Evolutionary conservation across 2,113 vertebrate species (phyloP).

Genomic region (Lepus europaeus): DNA sequence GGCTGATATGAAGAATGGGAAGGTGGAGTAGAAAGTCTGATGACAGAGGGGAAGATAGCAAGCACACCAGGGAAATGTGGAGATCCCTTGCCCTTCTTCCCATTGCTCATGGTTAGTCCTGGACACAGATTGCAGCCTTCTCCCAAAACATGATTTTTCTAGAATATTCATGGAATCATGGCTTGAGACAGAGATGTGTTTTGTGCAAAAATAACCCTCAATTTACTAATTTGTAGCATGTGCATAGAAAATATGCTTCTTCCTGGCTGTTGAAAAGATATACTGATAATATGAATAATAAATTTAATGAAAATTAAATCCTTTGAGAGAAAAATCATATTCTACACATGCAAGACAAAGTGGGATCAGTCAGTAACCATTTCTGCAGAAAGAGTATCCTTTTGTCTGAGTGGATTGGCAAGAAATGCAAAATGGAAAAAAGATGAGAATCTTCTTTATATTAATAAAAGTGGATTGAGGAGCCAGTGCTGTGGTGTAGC

Average conservation of each 20-base stretch:
- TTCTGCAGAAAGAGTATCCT: neutral
- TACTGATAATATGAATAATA: neutral
- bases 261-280: neutral
- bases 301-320: neutral
- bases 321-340: neutral
- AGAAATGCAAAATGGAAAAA: neutral
- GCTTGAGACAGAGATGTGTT: neutral
- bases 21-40: slow-evolving; percentile 70
- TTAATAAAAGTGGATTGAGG: neutral
- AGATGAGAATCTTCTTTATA: neutral
- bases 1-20: slow-evolving; percentile 69
- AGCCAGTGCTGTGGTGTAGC: too few relatives aligned
- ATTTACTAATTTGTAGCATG: neutral
- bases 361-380: neutral
- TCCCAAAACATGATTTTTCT: neutral
- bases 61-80: neutral
- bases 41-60: slow-evolving; percentile 77
- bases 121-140: neutral
- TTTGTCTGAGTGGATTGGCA: neutral
- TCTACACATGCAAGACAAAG: neutral
- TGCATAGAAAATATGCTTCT: neutral
- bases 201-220: neutral
- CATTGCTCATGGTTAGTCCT: neutral
- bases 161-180: neutral
- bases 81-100: neutral